Base-by-base conservation (phyloP, 2,888 invertebrate genomes). In the Metacarcinus magister region DNA sequence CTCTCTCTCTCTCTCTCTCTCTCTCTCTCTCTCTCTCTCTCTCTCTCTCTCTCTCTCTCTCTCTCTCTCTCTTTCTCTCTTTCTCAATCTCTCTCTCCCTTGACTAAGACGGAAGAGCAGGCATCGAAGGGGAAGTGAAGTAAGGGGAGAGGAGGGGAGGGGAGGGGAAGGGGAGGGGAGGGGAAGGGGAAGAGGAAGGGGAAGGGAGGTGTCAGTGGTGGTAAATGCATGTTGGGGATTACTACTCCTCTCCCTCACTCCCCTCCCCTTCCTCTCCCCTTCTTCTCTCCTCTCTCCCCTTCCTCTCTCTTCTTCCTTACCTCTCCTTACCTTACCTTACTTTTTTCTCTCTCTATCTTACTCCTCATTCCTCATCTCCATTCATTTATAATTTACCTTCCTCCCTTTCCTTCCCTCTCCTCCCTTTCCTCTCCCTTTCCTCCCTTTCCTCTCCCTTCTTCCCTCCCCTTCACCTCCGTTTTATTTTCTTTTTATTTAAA, bases 1-100 rank as follows among this genome's bases (percentile, higher is more conserved):
- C 67, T 67, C 67, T 7, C 67, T 67, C 67, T n/a, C 67, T n/a
- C 67, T n/a, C 67, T 67, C 67, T n/a, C 67, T 67, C 67, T n/a
- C n/a, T 10, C 54, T 54, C 54, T 54, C 54, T 46, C 46, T 46
- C 46, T 46, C 46, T 46, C 46, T 46, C 46, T 46, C 46, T 46
- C 46, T 46, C 23, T 23, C 60, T 60, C 60, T 60, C 60, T 60
- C 23, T 60, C 60, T 60, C 60, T 60, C 60, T 23, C 60, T 60
- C 60, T 23, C 60, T 60, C 60, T 23, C 60, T 23, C 60, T 60
- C 23, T 60, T 19, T 23, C 60, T 60, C 60, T 23, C 60, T 60
- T 19, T 23, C 60, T 60, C 60, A 3, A 7, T 60, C 60, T 60
- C 23, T 60, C 60, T 60, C 60, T 60, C 60, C 67, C 67, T n/a